Evolutionary conservation across 2,113 vertebrate species (phyloP), one percentile per base, ranked within the genome.

Genomic region (Aplodontia rufa): DNA sequence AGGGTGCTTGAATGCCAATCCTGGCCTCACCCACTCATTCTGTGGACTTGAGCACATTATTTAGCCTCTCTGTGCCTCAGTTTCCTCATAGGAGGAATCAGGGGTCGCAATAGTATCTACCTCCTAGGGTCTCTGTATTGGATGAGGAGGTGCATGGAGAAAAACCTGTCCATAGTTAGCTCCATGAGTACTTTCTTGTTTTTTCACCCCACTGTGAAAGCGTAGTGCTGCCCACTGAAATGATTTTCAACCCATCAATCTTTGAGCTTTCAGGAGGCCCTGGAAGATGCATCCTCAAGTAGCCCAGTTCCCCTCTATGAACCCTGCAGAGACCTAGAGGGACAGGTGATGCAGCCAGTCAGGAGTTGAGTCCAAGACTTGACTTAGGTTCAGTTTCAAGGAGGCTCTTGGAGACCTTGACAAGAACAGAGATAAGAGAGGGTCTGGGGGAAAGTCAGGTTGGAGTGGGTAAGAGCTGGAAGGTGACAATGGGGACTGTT

Each of bases 201-300:
- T 24, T 10, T 60, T 5, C 45, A 49, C 51, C n/a, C 53, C 6
- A 2, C 35, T 14, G 6, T 10, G 7, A 1, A 5, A 47, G 3
- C 40, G 26, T 86, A n/a, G 7, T n/a, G 20, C 7, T n/a, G 40
- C 37, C 28, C 35, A 51, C 49, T 13, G 53, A 72, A 47, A 42
- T 84, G n/a, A 19, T 80, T 76, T 86, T 92, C 53, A 53, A 47
- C 4, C 60, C 30, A 5, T 75, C 7, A 3, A 22, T 80, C 71
- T 58, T 66, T 32, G 83, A 71, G 26, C 35, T 62, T 62, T 45
- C 14, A 75, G 32, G 58, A 76, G n/a, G 13, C 32, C 51, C 1
- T 55, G 37, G 58, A 68, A 60, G 40, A 1, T 47, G 1, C 5
- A 20, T 62, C 58, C 32, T 42, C 62, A 8, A 66, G 58, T 62